A percentile compares a stretch with the other conserved stretches of the same genome.
These are phyloP conservation scores for Oegoconia quadripuncta DNA, from an alignment of 2,888 invertebrate species.

Conservation along the genomic window DNA sequence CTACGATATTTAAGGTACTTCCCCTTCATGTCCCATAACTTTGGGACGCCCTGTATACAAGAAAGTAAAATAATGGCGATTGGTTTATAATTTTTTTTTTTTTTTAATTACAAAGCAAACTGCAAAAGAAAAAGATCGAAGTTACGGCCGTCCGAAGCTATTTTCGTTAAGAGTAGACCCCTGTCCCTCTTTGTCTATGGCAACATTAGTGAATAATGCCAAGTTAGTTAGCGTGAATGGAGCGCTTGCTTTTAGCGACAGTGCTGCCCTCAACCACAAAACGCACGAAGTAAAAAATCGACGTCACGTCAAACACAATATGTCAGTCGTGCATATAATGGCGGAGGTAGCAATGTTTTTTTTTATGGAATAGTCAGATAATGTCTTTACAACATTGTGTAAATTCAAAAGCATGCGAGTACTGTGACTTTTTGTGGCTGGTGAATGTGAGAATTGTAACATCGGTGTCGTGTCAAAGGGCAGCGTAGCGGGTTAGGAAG, in stretches of 20 bases:
- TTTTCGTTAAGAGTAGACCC: too few relatives aligned
- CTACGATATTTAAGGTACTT: too few relatives aligned
- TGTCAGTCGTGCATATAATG: conserved; percentile 46
- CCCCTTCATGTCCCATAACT: too few relatives aligned
- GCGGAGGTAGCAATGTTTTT: conserved; percentile 67
- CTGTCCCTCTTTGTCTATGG: too few relatives aligned
- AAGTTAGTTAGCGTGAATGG: not conserved
- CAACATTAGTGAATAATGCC: too few relatives aligned
- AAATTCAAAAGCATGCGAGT: conserved; percentile 24
- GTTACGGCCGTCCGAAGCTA: too few relatives aligned
- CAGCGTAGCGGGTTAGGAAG: conserved; percentile 74
- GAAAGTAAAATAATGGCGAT: too few relatives aligned
- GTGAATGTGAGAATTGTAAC: conserved; percentile 45
- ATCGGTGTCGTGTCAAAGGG: conserved; percentile 25
- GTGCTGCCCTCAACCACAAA: conserved; percentile 35
- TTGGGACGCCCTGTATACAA: too few relatives aligned
- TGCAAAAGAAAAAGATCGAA: too few relatives aligned
- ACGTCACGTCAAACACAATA: conserved; percentile 59
- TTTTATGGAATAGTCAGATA: conserved; percentile 32
- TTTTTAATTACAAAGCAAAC: too few relatives aligned
- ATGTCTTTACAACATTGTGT: conserved; percentile 35
- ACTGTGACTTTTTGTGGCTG: conserved; percentile 42
- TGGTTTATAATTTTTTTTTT: too few relatives aligned
- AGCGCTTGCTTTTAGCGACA: not conserved
- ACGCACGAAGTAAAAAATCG: conserved; percentile 50